Base-by-base conservation (phyloP, 2,113 vertebrate species). In the Pollachius pollachius region DNA sequence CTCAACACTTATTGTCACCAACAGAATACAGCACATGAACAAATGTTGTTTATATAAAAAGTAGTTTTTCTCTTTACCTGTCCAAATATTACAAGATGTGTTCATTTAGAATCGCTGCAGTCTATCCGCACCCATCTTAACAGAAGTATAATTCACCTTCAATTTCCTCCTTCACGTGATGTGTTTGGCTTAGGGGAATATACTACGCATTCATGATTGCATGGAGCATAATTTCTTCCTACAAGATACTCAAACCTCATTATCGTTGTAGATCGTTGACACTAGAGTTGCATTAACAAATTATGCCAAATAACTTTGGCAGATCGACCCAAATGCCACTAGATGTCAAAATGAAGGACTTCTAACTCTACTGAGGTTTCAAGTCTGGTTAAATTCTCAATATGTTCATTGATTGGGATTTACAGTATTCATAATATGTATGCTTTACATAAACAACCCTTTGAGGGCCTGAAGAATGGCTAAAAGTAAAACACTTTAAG, bases 71-170 rank as follows among this genome's bases (percentile, higher is more conserved):
- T 66, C 52, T 66, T 66, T 18, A 27, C 13, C 18, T 66, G 52
- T 66, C 13, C 64, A 13, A 54, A 66, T 48, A 25, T 66, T 16
- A 21, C 13, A 54, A 21, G 17, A 52, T 25, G 9, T 54, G 9
- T 54, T 18, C 18, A 17, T 21, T 21, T 18, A 23, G n/a, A 65
- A 16, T 48, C 8, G 18, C 15, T 72, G 52, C 37, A 71, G 69
- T 18, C 27, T 13, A 48, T 48, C 41, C 11, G 41, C 41, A 48
- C 76, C 48, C 8, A 71, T 66, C 25, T 27, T 66, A 73, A 19
- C 23, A 64, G 65, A 69, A 77, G 1, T 63, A 69, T 70, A 71
- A 74, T 73, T 69, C 72, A 76, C 73, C 70, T 52, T 62, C 34
- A 59, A 64, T 61, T 73, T 62, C 6, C 52, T 72, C 69, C 76